Percentiles rank a stretch among this genome's conserved stretches.
phyloP scores from a whole-genome alignment of 1,140 invertebrate species.

The Euwallacea fornicatus region DNA sequence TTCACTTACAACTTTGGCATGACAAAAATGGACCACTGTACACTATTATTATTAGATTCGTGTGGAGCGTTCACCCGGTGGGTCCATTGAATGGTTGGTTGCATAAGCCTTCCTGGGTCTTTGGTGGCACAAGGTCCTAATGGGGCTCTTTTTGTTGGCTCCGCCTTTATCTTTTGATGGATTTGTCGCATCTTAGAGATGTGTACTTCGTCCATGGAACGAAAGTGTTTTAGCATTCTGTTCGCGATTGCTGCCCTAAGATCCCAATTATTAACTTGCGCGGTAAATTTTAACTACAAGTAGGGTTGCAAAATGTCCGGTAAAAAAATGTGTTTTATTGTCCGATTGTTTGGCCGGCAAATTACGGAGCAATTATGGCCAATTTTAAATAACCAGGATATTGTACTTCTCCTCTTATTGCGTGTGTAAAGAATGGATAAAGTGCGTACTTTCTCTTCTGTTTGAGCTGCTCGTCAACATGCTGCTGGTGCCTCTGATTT shows the following conservation, averaged over 20 bases:
- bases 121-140: constrained; percentile 37
- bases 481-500: constrained; percentile 14
- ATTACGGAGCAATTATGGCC: background rate
- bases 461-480: constrained; percentile 24
- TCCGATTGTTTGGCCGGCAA: too few species aligned
- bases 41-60: background rate
- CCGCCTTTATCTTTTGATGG: constrained; percentile 22
- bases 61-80: constrained; percentile 35
- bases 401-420: background rate
- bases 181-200: constrained; percentile 42
- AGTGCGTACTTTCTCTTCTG: constrained; percentile 22
- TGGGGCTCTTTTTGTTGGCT: constrained; percentile 31
- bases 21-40: constrained; percentile 8
- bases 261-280: background rate
- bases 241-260: constrained; percentile 45
- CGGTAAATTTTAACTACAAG: too few species aligned
- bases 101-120: constrained; percentile 46
- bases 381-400: background rate
- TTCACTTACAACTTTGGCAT: constrained; percentile 43
- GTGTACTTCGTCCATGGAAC: constrained; percentile 45
- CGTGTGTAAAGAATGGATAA: background rate
- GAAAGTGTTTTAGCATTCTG: constrained; percentile 48
- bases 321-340: too few species aligned
- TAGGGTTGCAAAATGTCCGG: too few species aligned
- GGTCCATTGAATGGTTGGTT: constrained; percentile 50